phyloP scores from a whole-genome alignment of 2,888 invertebrate genomes.

The Leptinotarsa haldemani region DNA sequence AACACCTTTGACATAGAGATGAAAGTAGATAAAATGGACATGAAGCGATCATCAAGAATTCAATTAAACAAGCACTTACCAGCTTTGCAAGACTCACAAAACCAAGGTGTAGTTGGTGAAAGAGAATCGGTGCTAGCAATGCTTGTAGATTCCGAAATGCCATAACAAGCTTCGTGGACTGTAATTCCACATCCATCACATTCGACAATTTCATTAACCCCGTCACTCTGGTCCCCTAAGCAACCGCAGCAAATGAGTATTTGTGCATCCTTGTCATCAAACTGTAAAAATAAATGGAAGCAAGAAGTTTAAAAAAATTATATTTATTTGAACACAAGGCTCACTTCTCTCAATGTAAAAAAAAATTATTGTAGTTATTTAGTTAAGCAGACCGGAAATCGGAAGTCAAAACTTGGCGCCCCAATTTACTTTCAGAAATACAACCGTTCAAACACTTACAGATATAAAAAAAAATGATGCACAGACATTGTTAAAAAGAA shows the following conservation, averaged over 20 bases:
- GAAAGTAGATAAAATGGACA: not conserved
- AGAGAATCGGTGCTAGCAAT: constrained; percentile 93
- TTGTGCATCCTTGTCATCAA: constrained; percentile 67
- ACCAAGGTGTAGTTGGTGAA: constrained; percentile 98
- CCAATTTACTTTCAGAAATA: no score
- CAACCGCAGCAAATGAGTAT: constrained; percentile 93
- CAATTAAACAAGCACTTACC: constrained; percentile 28
- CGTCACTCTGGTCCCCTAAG: constrained; percentile 91
- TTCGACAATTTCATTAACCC: constrained; percentile 95
- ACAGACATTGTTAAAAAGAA: no score
- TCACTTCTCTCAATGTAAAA: no score
- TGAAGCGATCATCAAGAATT: no score
- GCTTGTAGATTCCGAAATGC: constrained; percentile 91
- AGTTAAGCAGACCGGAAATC: no score
- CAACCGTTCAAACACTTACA: no score
- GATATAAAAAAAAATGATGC: no score
- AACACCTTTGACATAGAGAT: constrained; percentile 69
- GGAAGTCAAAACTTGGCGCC: no score
- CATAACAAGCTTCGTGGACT: constrained; percentile 98
- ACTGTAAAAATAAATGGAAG: constrained; percentile 44
- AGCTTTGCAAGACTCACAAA: constrained; percentile 97
- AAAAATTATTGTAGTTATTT: no score
- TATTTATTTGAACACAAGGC: no score
- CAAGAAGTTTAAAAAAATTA: no score
- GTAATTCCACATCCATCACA: constrained; percentile 97